Evolutionary conservation across 2,113 vertebrate species (phyloP).

Genomic region (Campylomormyrus numenius): DNA sequence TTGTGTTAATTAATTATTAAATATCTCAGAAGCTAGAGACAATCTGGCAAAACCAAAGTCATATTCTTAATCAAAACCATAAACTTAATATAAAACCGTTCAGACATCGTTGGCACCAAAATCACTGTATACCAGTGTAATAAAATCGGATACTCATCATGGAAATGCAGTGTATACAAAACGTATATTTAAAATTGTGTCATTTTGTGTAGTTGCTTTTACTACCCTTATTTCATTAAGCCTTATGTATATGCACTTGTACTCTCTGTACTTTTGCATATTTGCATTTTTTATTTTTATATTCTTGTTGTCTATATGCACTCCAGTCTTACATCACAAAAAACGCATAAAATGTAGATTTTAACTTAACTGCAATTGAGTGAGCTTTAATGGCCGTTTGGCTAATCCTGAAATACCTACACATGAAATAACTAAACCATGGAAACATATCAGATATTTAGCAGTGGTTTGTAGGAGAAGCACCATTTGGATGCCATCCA

Average conservation of each 20-base stretch:
- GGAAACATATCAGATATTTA: background rate
- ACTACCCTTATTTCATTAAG: background rate
- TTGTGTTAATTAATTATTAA: no score
- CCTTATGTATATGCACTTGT: background rate
- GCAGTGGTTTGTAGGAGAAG: background rate
- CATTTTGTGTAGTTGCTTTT: background rate
- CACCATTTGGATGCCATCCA: background rate
- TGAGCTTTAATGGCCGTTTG: background rate
- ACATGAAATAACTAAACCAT: background rate
- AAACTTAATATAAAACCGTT: no score
- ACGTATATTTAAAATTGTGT: background rate
- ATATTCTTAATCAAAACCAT: no score
- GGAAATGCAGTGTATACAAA: background rate
- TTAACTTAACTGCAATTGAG: background rate
- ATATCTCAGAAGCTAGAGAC: no score
- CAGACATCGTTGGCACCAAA: no score
- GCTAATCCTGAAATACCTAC: background rate
- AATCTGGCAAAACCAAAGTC: no score
- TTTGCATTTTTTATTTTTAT: background rate
- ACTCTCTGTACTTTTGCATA: background rate
- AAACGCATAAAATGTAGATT: background rate
- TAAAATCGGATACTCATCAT: background rate
- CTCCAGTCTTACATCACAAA: background rate
- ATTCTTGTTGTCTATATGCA: background rate
- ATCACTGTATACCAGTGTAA: no score